A percentile compares a stretch with the other conserved stretches of the same genome.
Conservation (phyloP, 2,888 invertebrate species). For the Cryptus viduatorius region DNA sequence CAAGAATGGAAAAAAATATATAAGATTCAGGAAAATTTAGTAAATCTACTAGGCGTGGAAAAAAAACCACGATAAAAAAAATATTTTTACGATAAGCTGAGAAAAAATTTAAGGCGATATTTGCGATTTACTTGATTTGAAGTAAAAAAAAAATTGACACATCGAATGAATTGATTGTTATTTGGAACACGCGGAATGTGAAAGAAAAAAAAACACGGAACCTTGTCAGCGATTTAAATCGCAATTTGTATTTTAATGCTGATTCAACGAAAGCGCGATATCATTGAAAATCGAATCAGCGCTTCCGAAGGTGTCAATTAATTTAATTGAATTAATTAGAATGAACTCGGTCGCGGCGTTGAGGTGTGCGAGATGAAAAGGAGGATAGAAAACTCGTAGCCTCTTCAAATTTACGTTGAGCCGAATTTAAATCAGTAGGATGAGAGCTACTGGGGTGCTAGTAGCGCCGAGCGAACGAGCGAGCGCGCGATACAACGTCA, state of each 20-base stretch:
- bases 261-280: constrained; percentile 1
- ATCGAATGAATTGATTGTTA: no score
- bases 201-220: constrained; percentile 51
- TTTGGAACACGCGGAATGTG: not conserved
- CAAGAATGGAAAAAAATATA: no score
- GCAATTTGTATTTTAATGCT: not conserved
- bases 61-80: no score
- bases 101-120: no score
- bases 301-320: constrained; percentile 21
- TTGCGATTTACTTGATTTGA: no score
- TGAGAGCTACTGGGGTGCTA: constrained; percentile 76
- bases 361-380: not conserved
- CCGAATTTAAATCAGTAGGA: constrained; percentile 70
- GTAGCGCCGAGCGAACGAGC: constrained; percentile 57
- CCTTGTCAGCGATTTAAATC: constrained; percentile 11
- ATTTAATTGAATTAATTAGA: constrained; percentile 62
- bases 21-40: no score
- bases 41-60: no score
- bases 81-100: no score
- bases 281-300: constrained; percentile 13
- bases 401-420: constrained; percentile 49
- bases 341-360: not conserved
- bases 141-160: no score
- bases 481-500: constrained; percentile 77
- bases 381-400: constrained; percentile 22